Conservation (phyloP, 2,888 invertebrate genomes). For the Rugalucina vietnamica region DNA sequence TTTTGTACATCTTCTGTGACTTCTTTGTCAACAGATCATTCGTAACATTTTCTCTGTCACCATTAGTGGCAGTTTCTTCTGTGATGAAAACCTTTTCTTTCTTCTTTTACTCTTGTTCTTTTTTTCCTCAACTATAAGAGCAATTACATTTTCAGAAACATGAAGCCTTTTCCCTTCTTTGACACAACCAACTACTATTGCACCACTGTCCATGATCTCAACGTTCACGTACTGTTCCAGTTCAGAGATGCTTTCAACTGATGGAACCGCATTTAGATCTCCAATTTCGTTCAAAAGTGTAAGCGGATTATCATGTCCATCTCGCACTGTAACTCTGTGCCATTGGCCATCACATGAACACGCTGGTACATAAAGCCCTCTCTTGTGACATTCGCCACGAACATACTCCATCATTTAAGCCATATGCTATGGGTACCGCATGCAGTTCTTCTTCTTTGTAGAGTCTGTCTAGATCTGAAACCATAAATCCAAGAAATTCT, state of each 20-base stretch:
- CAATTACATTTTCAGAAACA: too few relatives aligned
- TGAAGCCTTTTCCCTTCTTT: background rate
- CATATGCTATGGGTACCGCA: constrained; percentile 48
- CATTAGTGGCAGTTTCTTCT: too few relatives aligned
- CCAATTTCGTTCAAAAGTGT: constrained; percentile 11
- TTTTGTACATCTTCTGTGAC: too few relatives aligned
- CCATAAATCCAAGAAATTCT: constrained; percentile 47
- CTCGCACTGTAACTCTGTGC: constrained; percentile 26
- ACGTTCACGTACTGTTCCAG: background rate
- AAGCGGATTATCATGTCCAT: constrained; percentile 23
- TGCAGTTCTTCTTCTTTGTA: constrained; percentile 15
- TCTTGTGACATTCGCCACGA: constrained; percentile 9
- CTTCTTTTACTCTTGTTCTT: too few relatives aligned
- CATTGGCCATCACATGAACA: constrained; percentile 54
- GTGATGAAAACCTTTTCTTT: too few relatives aligned
- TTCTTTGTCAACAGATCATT: too few relatives aligned
- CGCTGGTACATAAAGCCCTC: constrained; percentile 45
- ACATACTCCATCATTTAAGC: constrained; percentile 38
- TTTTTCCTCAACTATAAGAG: too few relatives aligned
- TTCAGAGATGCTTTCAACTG: too few relatives aligned
- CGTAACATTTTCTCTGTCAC: too few relatives aligned
- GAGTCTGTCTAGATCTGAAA: constrained; percentile 42
- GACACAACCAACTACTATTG: background rate
- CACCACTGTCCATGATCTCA: background rate
- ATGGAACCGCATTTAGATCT: background rate